Evolutionary conservation across 2,888 invertebrate genomes (phyloP).

Genomic region (Trichopria drosophilae): DNA sequence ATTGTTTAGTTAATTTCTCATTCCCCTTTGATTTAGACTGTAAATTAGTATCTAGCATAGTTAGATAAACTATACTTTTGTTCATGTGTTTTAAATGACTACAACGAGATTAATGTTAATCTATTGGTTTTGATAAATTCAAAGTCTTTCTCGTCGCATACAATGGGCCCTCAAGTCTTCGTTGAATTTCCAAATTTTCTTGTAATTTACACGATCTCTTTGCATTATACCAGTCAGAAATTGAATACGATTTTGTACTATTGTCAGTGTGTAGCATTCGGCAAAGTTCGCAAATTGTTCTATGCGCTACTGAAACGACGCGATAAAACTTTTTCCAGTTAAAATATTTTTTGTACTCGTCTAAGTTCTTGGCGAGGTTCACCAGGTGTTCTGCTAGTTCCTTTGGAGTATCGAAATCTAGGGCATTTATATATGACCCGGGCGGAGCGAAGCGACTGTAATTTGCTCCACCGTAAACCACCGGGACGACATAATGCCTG

Average conservation of each 20-base stretch:
- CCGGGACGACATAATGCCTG: constrained; percentile 63
- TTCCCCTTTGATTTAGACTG: too few relatives aligned
- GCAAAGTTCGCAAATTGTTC: constrained; percentile 65
- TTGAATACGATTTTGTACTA: constrained; percentile 31
- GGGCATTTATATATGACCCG: constrained; percentile 68
- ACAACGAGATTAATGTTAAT: too few relatives aligned
- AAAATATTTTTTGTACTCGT: constrained; percentile 68
- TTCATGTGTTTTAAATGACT: too few relatives aligned
- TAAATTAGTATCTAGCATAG: too few relatives aligned
- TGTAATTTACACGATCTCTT: constrained; percentile 45
- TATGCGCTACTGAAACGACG: constrained; percentile 59
- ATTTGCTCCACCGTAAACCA: constrained; percentile 71
- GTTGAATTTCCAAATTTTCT: constrained; percentile 20
- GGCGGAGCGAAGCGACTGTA: constrained; percentile 65
- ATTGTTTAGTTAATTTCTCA: too few relatives aligned
- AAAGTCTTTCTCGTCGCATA: constrained; percentile 26
- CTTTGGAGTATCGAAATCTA: constrained; percentile 63
- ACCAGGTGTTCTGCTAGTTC: constrained; percentile 65
- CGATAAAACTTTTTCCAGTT: constrained; percentile 66
- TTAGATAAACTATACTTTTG: too few relatives aligned
- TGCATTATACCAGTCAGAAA: constrained; percentile 43
- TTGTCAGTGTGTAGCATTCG: constrained; percentile 56
- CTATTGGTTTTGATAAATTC: too few relatives aligned
- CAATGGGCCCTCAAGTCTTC: neutral
- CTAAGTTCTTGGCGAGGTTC: constrained; percentile 60